These are phyloP conservation scores for Diceros bicornis DNA, from an alignment of 2,797 vertebrate species.

Conservation along the genomic window DNA sequence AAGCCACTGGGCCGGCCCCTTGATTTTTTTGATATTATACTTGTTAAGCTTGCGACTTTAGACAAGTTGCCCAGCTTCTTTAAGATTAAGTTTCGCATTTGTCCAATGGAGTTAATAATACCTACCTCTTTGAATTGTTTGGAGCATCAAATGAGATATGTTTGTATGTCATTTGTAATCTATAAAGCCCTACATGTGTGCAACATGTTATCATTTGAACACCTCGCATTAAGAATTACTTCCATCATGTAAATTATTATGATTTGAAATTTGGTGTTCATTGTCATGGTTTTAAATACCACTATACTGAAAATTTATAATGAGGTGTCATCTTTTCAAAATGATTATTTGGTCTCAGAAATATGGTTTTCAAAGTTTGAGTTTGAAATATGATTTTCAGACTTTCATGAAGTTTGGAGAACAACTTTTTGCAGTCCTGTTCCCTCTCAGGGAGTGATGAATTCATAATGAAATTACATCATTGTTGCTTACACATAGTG, in stretches of 20 bases:
- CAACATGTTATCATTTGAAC: conserved; percentile 7
- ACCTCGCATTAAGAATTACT: conserved; percentile 32
- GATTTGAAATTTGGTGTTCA: conserved; percentile 58
- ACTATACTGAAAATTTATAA: conserved; percentile 17
- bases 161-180: conserved; percentile 24
- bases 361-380: conserved; percentile 14
- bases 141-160: conserved; percentile 28
- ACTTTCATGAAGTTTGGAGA: conserved; percentile 36
- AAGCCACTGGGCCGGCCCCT: background rate
- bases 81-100: background rate
- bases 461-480: conserved; percentile 62
- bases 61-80: background rate
- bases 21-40: background rate
- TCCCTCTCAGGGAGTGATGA: conserved; percentile 46
- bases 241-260: conserved; percentile 43
- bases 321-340: conserved; percentile 56
- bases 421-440: conserved; percentile 16
- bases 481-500: conserved; percentile 34
- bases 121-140: background rate
- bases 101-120: background rate
- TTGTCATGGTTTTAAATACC: conserved; percentile 31
- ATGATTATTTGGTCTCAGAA: conserved; percentile 23
- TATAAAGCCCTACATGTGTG: background rate
- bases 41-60: conserved; percentile 25
- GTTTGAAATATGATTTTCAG: conserved; percentile 31